Evolutionary conservation across 2,888 invertebrate genomes (phyloP), one percentile per base, ranked within the genome.

Genomic region (Dyspetes luteomarginatus): DNA sequence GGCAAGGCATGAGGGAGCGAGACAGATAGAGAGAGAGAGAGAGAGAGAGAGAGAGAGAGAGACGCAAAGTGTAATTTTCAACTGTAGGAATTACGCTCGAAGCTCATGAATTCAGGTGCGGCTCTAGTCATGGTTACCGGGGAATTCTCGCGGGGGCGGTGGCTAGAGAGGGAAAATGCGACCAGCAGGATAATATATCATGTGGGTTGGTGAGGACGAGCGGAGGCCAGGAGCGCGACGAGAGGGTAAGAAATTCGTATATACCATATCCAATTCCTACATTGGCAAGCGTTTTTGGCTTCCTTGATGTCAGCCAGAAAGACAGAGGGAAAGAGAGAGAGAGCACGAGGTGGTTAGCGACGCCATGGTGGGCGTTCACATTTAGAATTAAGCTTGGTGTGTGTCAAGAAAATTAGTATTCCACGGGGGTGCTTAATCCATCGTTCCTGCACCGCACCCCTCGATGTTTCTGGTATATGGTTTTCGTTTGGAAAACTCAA

Each of bases 361-460:
- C 17, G 43, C 43, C 48, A 43, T 43, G 48, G 48, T 28, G 43
- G 22, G 73, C 15, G 36, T 58, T 28, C 30, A 52, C 74, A 69
- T 74, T 82, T 82, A 67, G 78, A 82, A 82, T 82, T 78, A 82
- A 78, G 78, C 67, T 82, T 60, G 67, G 71, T 28, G 55, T 81
- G 64, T 77, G 76, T 83, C 36, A 69, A 76, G 68, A 72, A 82
- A 85, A 88, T 87, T 88, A 87, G 84, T 86, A 88, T 87, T 86
- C 83, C 79, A 78, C 69, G 55, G 69, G 52, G 65, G 62, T 71
- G 79, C 81, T 85, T 71, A 71, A 71, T 60, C 71, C 58, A 71
- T 71, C 58, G 71, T 36, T 2, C n/a, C 26, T 55, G 26, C 22
- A 2, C 9, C 26, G 1, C 45, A 2, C 26, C 43, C 19, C 56